phyloP scores from a whole-genome alignment of 1,140 invertebrate species.

The Metaphire vulgaris region DNA sequence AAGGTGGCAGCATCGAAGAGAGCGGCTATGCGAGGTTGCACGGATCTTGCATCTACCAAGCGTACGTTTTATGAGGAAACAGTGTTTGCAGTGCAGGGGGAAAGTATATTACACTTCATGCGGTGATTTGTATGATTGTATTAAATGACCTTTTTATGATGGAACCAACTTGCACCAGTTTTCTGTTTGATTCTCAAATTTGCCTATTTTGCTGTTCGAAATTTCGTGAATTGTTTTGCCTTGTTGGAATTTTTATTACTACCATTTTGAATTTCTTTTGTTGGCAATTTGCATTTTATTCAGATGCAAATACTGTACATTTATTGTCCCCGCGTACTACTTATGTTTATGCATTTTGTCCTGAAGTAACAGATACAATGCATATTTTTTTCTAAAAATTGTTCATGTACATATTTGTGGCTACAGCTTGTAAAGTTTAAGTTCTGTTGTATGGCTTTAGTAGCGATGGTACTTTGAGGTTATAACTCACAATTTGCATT shows the following conservation, averaged over 20 bases:
- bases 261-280: not conserved
- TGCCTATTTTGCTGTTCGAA: no score
- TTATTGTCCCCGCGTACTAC: not conserved
- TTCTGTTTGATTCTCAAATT: no score
- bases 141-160: not conserved
- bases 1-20: no score
- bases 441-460: not conserved
- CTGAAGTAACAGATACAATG: not conserved
- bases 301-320: not conserved
- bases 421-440: not conserved
- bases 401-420: not conserved
- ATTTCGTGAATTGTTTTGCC: not conserved
- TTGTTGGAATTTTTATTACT: not conserved
- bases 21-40: no score
- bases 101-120: no score
- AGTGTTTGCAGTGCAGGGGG: no score
- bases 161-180: not conserved
- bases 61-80: no score
- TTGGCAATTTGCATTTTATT: not conserved
- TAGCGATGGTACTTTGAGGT: not conserved
- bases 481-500: not conserved
- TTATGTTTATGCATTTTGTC: not conserved
- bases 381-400: not conserved
- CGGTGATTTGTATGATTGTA: not conserved
- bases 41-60: no score